Percentiles rank a stretch among this genome's conserved stretches.
Evolutionary conservation across 1,140 invertebrate species (phyloP).

Genomic region (Phthorimaea operculella): DNA sequence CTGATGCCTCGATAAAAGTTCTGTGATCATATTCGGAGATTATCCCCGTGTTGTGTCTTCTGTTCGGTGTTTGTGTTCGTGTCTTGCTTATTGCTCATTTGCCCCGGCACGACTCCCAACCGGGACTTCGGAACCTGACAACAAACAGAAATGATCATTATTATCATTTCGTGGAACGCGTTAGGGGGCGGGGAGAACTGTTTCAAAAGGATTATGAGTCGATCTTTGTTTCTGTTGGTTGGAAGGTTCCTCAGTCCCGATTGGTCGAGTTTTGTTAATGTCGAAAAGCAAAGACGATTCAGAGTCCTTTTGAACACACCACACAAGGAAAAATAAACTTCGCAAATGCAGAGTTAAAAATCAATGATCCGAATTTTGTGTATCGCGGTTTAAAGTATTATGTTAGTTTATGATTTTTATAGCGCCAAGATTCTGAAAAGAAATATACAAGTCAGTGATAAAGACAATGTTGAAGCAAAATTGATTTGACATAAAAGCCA

Average conservation of each 20-base stretch:
- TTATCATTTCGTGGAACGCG: slow-evolving; percentile 51
- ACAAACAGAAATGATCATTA: slow-evolving; percentile 69
- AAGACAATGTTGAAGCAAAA: not conserved
- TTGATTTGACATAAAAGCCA: not conserved
- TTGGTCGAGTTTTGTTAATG: slow-evolving; percentile 16
- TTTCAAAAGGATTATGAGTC: slow-evolving; percentile 68
- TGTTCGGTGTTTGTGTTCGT: slow-evolving; percentile 19
- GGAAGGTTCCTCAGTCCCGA: slow-evolving; percentile 62
- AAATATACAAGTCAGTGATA: too few relatives aligned
- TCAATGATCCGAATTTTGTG: not conserved
- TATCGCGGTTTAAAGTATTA: too few relatives aligned
- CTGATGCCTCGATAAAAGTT: slow-evolving; percentile 27
- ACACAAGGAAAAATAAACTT: slow-evolving; percentile 17
- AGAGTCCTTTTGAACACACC: slow-evolving; percentile 65
- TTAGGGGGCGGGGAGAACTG: slow-evolving; percentile 26
- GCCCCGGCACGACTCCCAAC: slow-evolving; percentile 52
- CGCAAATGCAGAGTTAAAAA: not conserved
- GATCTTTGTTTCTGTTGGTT: slow-evolving; percentile 67
- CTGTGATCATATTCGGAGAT: slow-evolving; percentile 34
- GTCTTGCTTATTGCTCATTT: slow-evolving; percentile 39
- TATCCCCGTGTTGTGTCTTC: slow-evolving; percentile 19
- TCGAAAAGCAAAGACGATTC: slow-evolving; percentile 60
- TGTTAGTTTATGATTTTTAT: too few relatives aligned
- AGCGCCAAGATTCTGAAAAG: too few relatives aligned
- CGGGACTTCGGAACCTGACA: slow-evolving; percentile 69